Conservation (phyloP, 2,888 invertebrate species). For the Lasioglossum villosulum region DNA sequence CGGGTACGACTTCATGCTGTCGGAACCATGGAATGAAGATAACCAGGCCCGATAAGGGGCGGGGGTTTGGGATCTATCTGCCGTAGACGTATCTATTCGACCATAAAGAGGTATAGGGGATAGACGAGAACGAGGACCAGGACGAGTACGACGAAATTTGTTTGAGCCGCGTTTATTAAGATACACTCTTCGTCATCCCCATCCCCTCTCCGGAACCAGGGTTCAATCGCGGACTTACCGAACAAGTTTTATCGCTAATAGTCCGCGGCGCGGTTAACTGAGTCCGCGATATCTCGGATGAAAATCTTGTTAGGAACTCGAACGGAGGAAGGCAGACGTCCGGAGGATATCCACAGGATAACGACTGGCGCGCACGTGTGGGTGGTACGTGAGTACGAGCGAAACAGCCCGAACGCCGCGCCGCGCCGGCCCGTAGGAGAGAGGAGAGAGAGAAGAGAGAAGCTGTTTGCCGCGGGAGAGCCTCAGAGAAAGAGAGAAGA, state of each 20-base stretch:
- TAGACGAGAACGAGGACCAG: neutral
- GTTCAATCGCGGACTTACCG: conserved; percentile 62
- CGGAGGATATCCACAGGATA: conserved; percentile 72
- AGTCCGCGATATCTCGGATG: conserved; percentile 68
- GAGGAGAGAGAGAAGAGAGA: neutral
- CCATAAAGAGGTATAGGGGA: neutral
- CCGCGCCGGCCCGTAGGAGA: neutral
- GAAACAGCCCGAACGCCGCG: conserved; percentile 33
- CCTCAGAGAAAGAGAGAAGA: conserved; percentile 17
- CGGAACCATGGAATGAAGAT: conserved; percentile 31
- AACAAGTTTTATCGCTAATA: conserved; percentile 72
- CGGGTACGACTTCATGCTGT: conserved; percentile 31
- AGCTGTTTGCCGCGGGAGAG: no score
- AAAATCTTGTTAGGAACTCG: conserved; percentile 73
- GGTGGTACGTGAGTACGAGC: conserved; percentile 52
- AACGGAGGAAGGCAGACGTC: conserved; percentile 67
- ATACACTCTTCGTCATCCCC: conserved; percentile 18
- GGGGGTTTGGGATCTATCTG: neutral
- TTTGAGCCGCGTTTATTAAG: conserved; percentile 50
- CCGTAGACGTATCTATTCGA: conserved; percentile 7
- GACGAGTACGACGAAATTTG: conserved; percentile 23
- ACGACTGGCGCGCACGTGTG: conserved; percentile 65
- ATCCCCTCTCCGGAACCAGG: neutral
- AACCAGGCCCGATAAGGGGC: conserved; percentile 21
- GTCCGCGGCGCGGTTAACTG: conserved; percentile 63